Evolutionary conservation across 2,797 vertebrate species (phyloP), one percentile per base, ranked within the genome.

Genomic region (Urophycis tenuis): DNA sequence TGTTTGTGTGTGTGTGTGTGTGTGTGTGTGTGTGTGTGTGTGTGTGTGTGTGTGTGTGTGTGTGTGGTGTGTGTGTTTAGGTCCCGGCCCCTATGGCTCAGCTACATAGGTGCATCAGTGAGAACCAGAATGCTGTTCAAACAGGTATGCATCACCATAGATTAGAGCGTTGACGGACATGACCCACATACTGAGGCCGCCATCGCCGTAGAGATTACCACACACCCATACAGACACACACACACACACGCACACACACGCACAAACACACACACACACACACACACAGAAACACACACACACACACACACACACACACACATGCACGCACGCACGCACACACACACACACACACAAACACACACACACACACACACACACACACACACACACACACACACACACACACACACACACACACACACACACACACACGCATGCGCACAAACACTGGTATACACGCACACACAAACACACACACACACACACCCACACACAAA

Each of bases 61-160:
- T 49, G 41, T 49, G 41, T 19, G 15, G 15, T 49, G 41, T 49
- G 41, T 49, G 41, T 49, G 41, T 60, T 1, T 3, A 60, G 49
- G 22, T 7, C 29, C 29, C 14, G 67, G 10, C 67, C 11, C 5
- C 25, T 70, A 70, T 31, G 25, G 25, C 25, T 1, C 31, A 78
- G 78, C 90, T 91, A 89, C 79, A 79, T 89, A 92, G 92, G 80
- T 12, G 77, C 34, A 81, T 78, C 64, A 85, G 85, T 92, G 92
- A 91, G 91, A 93, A 92, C 81, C 83, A 83, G 87, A 84, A 87
- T 84, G 89, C 89, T 93, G 91, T 91, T 88, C 90, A 93, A 93
- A 93, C 91, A 93, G 83, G 82, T 87, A 74, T 75, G 75, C 81
- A 85, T 88, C 87, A 88, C 78, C 41, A 67, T 79, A 88, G 91